These are phyloP conservation scores for Pseudomyrmex pallidus DNA, from an alignment of 1,140 invertebrate species.

Conservation along the genomic window DNA sequence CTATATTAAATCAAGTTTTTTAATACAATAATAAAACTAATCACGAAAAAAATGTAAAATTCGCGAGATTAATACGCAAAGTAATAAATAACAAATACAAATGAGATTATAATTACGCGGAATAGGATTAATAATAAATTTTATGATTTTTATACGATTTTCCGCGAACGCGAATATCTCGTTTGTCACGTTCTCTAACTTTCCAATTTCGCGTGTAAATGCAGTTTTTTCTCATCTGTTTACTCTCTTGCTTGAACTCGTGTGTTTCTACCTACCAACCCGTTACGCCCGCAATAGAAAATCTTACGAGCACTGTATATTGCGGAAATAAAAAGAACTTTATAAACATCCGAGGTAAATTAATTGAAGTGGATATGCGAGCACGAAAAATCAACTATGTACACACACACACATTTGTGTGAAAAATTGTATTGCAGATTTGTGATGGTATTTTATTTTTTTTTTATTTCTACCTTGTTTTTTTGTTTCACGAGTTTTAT, in stretches of 20 bases:
- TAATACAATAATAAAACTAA: not conserved
- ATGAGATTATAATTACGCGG: not conserved
- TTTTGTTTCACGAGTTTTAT: not conserved
- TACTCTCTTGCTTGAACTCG: not conserved
- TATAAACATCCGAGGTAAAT: not conserved
- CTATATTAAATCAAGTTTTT: not conserved
- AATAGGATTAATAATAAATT: not conserved
- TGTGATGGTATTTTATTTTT: not conserved
- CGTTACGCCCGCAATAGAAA: not conserved
- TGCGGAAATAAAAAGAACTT: slow-evolving; percentile 1
- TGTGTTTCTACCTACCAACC: not conserved
- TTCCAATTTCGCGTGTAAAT: not conserved
- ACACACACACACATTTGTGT: not conserved
- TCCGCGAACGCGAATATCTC: not conserved
- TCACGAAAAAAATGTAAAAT: not conserved
- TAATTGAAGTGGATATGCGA: not conserved
- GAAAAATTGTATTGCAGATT: not conserved
- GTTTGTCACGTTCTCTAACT: not conserved
- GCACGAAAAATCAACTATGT: not conserved
- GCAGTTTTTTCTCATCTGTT: not conserved
- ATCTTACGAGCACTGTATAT: not conserved
- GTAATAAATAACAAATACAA: not conserved
- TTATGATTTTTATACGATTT: not conserved
- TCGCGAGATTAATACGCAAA: too few relatives aligned
- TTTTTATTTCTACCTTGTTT: not conserved